Evolutionary conservation across 2,113 vertebrate species (phyloP).

Genomic region (Opisthocomus hoazin): DNA sequence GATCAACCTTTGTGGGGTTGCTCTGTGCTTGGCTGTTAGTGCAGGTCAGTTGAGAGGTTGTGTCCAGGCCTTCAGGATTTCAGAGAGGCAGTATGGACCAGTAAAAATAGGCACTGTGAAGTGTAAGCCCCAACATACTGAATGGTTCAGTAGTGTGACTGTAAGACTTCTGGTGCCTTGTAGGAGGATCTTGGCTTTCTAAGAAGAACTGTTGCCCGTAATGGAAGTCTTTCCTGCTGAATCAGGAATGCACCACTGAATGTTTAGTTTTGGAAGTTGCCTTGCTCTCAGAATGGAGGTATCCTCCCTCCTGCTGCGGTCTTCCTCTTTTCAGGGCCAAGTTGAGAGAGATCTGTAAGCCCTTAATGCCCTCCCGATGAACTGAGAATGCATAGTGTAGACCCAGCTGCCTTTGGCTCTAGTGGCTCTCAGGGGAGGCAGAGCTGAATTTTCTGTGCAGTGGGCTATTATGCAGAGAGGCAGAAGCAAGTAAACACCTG

Average conservation of each 20-base stretch:
- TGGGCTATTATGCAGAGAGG: neutral
- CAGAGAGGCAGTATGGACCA: neutral
- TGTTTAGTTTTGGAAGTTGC: neutral
- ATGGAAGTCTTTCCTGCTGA: neutral
- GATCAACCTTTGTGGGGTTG: neutral
- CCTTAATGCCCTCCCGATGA: neutral
- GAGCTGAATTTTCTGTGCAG: neutral
- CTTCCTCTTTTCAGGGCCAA: neutral
- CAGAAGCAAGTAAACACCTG: neutral
- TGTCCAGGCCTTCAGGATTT: neutral
- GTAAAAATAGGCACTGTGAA: neutral
- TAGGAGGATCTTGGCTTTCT: neutral
- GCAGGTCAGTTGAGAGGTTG: neutral
- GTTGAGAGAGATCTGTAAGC: neutral
- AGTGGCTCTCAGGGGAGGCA: neutral
- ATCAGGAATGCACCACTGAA: neutral
- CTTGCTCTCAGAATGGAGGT: neutral
- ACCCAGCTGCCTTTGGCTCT: neutral
- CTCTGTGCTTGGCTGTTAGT: neutral
- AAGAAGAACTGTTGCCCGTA: neutral
- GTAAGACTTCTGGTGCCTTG: neutral
- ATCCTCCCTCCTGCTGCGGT: neutral
- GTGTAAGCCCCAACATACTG: neutral
- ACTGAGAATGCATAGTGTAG: neutral
- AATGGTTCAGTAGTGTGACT: neutral